Percentiles rank a stretch among this genome's conserved stretches.
Conservation (phyloP, 23 tunicate genomes). For the Diplosoma virens region DNA sequence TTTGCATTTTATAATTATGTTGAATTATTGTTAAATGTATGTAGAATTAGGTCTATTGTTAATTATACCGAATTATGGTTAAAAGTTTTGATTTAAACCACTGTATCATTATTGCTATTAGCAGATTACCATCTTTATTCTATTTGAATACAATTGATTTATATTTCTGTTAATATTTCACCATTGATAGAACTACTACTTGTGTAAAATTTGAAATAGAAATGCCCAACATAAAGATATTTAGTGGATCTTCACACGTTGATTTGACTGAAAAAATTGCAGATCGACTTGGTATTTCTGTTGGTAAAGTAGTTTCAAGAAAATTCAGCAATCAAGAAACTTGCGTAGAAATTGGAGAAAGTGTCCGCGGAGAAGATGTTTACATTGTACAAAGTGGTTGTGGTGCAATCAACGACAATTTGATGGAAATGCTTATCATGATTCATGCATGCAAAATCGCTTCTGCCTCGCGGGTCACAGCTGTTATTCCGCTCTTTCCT, state of each 20-base stretch:
- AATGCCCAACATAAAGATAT: constrained; percentile 99
- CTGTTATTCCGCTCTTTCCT: constrained; percentile 94
- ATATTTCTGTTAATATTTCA: too few species aligned
- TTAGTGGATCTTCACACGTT: constrained; percentile 91
- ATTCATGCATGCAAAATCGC: constrained; percentile 99
- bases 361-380: constrained; percentile 96
- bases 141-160: too few species aligned
- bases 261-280: constrained; percentile 90
- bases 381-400: constrained; percentile 98
- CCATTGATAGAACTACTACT: too few species aligned
- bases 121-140: too few species aligned
- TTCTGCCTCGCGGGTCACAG: constrained; percentile 95
- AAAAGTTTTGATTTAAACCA: too few species aligned
- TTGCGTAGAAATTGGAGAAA: constrained; percentile 97
- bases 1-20: too few species aligned
- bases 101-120: too few species aligned
- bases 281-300: constrained; percentile 62
- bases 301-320: constrained; percentile 84
- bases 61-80: too few species aligned
- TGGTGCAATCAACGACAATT: constrained; percentile 90
- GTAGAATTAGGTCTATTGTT: too few species aligned
- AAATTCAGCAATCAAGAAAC: constrained; percentile 99
- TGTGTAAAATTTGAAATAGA: too few species aligned
- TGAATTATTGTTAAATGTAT: too few species aligned
- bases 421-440: constrained; percentile 99